Evolutionary conservation across 2,888 invertebrate species (phyloP), one percentile per base, ranked within the genome.

Genomic region (Rhorus exstirpatorius): DNA sequence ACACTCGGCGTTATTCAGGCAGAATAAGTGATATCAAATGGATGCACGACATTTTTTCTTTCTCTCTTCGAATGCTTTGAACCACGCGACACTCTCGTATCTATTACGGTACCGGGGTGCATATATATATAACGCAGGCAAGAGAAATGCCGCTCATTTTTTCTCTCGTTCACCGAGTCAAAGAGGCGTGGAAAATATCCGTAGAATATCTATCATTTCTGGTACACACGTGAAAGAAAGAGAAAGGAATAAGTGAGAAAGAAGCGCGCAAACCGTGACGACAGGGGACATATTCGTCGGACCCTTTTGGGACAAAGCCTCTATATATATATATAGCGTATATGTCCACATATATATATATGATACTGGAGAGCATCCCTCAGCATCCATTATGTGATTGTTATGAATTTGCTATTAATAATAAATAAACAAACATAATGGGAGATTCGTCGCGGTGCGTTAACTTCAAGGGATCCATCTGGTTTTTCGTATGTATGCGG

Each of bases 361-460:
- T n/a, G 24, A 67, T 26, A 68, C 61, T 31, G 26, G 41, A 68
- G 19, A 61, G 74, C 61, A 60, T 44, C 68, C 61, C 53, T 58
- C 83, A 75, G 80, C 67, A 86, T 71, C 90, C 84, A 91, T 92
- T 91, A 91, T 92, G 87, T 89, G 90, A 92, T 92, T 90, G 90
- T 91, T 92, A 92, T 91, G 92, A 92, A 91, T 92, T 92, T 90
- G 89, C 91, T 92, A 93, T 92, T 92, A 92, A 92, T 92, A 92
- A 92, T 92, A 92, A 91, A 92, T 92, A 92, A 92, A 91, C 90
- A 92, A 91, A 91, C 89, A 92, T 91, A 92, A 92, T 91, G 87
- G 90, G 83, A 85, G 63, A 83, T 78, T 84, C 90, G 92, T 92
- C 89, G 86, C 91, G 91, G 90, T 88, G 91, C 92, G 88, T 92